Base-by-base conservation (phyloP, 2,888 invertebrate species). In the Galerucella pusilla region DNA sequence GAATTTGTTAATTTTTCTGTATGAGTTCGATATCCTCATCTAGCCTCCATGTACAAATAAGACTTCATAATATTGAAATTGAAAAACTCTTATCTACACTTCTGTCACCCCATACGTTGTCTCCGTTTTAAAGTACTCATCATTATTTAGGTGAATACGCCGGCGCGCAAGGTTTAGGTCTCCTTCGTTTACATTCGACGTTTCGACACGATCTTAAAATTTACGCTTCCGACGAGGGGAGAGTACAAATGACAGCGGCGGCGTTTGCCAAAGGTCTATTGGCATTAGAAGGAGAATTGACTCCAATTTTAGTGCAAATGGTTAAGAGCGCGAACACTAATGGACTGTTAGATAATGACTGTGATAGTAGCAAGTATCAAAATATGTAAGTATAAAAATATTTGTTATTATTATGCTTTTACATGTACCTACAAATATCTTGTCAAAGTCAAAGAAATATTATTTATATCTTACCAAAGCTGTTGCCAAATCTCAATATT, bases 241-340 rank as follows among this genome's bases (percentile, higher is more conserved):
- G 99, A 73, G 99, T 99, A 2, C 99, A 99, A 89, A 99, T 99
- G 98, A 99, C 99, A 0, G 99, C 99, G 0, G 99, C 99, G 0
- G 99, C 99, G 1, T 99, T 99, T 88, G 98, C 99, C 2, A 99
- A 99, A 89, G 99, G 99, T 0, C 89, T 99, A 46, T 89, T 99
- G 10, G 99, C 99, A 0, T 87, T 99, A 68, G 99, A 99, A 88
- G 99, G 99, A 0, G 99, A 99, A 88, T 90, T 99, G 57, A 98
- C 99, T 0, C 99, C 99, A 0, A 99, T 99, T 86, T 89, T 99
- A 65, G 99, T 99, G 68, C 99, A 99, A 89, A 99, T 99, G 99
- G 99, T 99, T 54, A 99, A 99, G 87, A 98, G 98, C 79, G 99
- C 99, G 35, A 99, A 99, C 85, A 99, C 99, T 0, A 99, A 99